Evolutionary conservation across 2,797 vertebrate genomes (phyloP).

Genomic region (Lacerta bilineata): DNA sequence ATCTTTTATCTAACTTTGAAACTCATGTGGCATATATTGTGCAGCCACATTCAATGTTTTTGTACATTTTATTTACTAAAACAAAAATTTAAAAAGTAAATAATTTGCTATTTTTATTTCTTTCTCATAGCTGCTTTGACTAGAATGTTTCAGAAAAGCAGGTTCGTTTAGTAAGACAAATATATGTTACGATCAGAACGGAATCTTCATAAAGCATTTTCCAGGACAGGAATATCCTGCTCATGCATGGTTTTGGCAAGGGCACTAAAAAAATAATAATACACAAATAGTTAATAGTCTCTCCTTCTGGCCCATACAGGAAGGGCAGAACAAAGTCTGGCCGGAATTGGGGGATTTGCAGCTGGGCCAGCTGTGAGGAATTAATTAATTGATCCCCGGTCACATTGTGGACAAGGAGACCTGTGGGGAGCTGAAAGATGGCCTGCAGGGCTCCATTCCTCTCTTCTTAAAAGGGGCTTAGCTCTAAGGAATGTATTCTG

Average conservation of each 20-base stretch:
- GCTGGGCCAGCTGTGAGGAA: not conserved
- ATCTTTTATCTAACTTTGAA: not conserved
- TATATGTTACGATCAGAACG: not conserved
- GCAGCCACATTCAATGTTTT: not conserved
- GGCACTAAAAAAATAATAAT: constrained; percentile 52
- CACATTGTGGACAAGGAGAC: constrained; percentile 5
- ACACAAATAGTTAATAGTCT: not conserved
- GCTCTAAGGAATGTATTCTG: not conserved
- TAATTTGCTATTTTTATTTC: not conserved
- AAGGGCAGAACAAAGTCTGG: not conserved
- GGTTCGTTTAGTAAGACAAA: not conserved
- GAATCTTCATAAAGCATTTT: not conserved
- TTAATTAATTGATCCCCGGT: constrained; percentile 20
- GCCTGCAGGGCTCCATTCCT: too few relatives aligned
- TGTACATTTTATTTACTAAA: not conserved
- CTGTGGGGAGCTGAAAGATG: not conserved
- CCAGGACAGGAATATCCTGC: not conserved
- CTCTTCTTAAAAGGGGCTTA: not conserved
- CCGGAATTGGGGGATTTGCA: constrained; percentile 21
- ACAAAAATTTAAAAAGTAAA: not conserved
- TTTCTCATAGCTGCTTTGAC: not conserved
- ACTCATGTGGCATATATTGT: not conserved
- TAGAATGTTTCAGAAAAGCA: not conserved
- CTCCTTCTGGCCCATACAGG: not conserved
- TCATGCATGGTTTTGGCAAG: not conserved